Evolutionary conservation across 2,113 vertebrate genomes (phyloP), one percentile per base, ranked within the genome.

Genomic region (Cavia aperea): DNA sequence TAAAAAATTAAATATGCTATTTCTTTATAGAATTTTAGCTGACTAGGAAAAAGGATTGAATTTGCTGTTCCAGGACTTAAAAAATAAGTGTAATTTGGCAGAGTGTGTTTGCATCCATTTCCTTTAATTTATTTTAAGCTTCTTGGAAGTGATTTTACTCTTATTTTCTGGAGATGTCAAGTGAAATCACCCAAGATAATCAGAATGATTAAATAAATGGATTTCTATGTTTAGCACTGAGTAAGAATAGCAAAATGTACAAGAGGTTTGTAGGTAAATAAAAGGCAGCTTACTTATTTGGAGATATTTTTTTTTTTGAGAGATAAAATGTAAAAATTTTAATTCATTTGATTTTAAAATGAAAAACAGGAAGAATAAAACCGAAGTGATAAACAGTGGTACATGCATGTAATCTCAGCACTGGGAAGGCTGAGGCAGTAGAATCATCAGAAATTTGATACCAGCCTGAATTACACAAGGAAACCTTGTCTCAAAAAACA

Each of bases 11-110:
- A 78, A 86, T 43, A 84, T 70, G 77, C 26, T 78, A 1, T 85
- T 90, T 92, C 87, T 86, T 93, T 33, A 51, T 14, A 51, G 31
- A 79, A 90, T 93, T 94, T 95, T 87, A 91, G 63, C 39, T 95
- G 26, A 90, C 56, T 56, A 93, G 66, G 73, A 82, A n/a, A 49
- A 89, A 54, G 29, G 31, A 86, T 39, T 88, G 87, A 81, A 94
- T 63, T 13, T 73, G 72, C 62, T 88, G 49, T 56, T 36, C 5
- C 15, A 56, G 68, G 15, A 88, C 31, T 33, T 72, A 46, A 85
- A 93, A 93, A 72, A 94, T 93, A 95, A 88, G 94, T 68, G 77
- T 12, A 29, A 93, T 90, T 92, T 85, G 62, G 62, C 60, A 92
- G 24, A 7, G 2, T 43, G 60, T 83, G 7, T 92, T 94, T 95